Conservation (phyloP, 2,888 invertebrate genomes). For the Sialis fuliginosa region DNA sequence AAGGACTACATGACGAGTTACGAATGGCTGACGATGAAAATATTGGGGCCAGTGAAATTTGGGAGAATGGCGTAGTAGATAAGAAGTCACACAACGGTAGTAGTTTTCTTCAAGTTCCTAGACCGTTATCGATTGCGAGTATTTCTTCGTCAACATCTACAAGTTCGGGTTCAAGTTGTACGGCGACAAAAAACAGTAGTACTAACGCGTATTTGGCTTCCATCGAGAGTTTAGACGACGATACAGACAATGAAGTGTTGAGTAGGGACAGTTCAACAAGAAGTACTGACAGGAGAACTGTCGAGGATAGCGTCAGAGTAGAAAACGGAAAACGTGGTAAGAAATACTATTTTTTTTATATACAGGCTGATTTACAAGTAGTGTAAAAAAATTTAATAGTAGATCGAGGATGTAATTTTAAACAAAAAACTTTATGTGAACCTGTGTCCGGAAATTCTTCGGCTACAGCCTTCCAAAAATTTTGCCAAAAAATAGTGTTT, state of each 20-base stretch:
- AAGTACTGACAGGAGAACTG: neutral
- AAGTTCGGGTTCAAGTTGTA: neutral
- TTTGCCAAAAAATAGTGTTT: no score
- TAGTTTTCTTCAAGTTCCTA: constrained; percentile 2
- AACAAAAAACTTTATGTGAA: no score
- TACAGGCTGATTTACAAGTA: no score
- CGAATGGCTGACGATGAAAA: neutral
- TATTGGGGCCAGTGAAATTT: neutral
- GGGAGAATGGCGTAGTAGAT: neutral
- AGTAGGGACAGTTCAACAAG: neutral
- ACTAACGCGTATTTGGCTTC: constrained; percentile 4
- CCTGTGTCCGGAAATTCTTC: no score
- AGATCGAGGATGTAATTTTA: no score
- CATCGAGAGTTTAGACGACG: constrained; percentile 5
- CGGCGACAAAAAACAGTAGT: neutral
- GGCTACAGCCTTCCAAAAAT: no score
- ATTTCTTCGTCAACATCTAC: constrained; percentile 3
- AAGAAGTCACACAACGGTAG: neutral
- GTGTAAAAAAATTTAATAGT: no score
- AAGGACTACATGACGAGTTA: neutral
- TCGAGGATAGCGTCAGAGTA: neutral
- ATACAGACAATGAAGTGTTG: neutral
- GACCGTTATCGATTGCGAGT: constrained; percentile 3
- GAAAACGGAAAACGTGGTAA: neutral
- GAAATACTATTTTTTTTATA: no score